These are phyloP conservation scores for Anthonomus grandis DNA, from an alignment of 1,140 invertebrate species.

Conservation along the genomic window DNA sequence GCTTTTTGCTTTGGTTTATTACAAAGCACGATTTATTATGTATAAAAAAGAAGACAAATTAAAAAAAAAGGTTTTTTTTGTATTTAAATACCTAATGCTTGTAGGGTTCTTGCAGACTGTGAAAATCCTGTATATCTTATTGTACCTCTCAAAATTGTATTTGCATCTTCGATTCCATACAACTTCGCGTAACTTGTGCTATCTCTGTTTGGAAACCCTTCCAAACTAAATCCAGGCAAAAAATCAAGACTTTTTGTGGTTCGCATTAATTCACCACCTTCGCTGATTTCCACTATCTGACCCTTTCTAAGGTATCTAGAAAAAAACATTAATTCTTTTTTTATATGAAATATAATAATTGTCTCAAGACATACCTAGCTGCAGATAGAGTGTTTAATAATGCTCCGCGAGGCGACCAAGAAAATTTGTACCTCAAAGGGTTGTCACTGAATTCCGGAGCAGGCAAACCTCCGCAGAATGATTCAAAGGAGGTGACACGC, in stretches of 20 bases:
- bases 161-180: constrained; percentile 83
- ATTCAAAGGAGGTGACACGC: constrained; percentile 90
- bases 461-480: constrained; percentile 94
- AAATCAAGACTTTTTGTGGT: constrained; percentile 76
- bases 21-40: too few relatives aligned
- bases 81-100: constrained; percentile 57
- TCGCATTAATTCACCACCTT: constrained; percentile 87
- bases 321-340: too few relatives aligned
- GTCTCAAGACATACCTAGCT: constrained; percentile 68
- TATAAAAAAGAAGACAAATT: background rate
- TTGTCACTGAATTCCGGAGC: constrained; percentile 94
- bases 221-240: constrained; percentile 93
- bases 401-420: constrained; percentile 91
- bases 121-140: constrained; percentile 71
- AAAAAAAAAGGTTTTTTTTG: background rate
- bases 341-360: background rate
- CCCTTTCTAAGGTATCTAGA: constrained; percentile 67
- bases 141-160: constrained; percentile 81
- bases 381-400: constrained; percentile 84
- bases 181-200: constrained; percentile 84
- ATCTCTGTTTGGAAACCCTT: constrained; percentile 96
- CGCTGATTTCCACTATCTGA: constrained; percentile 84
- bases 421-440: constrained; percentile 95
- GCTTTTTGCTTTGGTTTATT: too few relatives aligned
- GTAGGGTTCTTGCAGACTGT: constrained; percentile 80